Conservation (phyloP, 2,888 invertebrate species). For the Pseudococcus jackbeardsleyi region DNA sequence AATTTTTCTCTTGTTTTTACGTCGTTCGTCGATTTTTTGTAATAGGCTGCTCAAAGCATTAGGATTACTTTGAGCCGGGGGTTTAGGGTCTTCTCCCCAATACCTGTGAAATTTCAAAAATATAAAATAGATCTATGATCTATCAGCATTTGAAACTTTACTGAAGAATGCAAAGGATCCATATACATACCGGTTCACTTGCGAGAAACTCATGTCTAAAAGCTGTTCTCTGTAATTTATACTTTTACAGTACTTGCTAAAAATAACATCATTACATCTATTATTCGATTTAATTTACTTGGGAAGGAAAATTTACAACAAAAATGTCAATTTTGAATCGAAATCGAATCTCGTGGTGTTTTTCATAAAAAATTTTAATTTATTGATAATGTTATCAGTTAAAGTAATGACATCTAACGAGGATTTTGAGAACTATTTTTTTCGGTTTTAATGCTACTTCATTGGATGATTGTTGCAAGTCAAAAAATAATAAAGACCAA, state of each 20-base stretch:
- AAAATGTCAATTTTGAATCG: neutral
- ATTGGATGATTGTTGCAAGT: neutral
- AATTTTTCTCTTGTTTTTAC: conserved; percentile 6
- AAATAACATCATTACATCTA: neutral
- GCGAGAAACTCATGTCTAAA: neutral
- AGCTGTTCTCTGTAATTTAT: neutral
- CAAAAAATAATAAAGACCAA: neutral
- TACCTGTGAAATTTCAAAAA: conserved; percentile 26
- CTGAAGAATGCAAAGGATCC: neutral
- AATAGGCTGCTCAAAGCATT: conserved; percentile 30
- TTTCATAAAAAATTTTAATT: neutral
- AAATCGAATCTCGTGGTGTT: conserved; percentile 2
- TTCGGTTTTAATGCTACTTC: neutral
- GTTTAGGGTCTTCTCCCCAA: conserved; percentile 56
- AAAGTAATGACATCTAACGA: too few relatives aligned
- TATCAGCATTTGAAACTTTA: neutral
- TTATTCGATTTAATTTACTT: neutral
- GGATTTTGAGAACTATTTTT: neutral
- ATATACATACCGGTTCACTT: conserved; percentile 22
- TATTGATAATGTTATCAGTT: neutral
- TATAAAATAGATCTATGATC: neutral
- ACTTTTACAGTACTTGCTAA: neutral
- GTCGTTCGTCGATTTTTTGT: conserved; percentile 58
- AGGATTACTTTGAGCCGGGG: neutral
- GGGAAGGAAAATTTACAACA: neutral